A percentile compares a stretch with the other conserved stretches of the same genome.
These are phyloP conservation scores for Yponomeuta cagnagella DNA, from an alignment of 2,888 invertebrate species.

Conservation along the genomic window DNA sequence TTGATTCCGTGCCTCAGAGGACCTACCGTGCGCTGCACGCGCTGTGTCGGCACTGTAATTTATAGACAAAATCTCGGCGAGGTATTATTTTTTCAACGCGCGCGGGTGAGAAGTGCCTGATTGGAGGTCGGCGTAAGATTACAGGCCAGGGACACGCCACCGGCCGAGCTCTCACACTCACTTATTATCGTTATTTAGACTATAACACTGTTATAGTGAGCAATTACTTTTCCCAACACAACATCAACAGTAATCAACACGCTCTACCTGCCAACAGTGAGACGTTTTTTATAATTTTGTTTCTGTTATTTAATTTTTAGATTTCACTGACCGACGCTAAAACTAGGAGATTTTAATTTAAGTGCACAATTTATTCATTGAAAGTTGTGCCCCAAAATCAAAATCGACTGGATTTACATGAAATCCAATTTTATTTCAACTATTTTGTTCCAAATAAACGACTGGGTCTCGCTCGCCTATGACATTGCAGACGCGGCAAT, in stretches of 20 bases:
- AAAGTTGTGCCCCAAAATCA: too few relatives aligned
- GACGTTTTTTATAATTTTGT: background rate
- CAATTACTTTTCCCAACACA: slow-evolving; percentile 63
- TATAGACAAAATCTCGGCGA: slow-evolving; percentile 69
- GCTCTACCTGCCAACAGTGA: slow-evolving; percentile 3
- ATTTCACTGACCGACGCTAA: background rate
- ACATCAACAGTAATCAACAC: slow-evolving; percentile 19
- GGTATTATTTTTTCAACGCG: slow-evolving; percentile 75
- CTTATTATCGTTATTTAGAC: slow-evolving; percentile 67
- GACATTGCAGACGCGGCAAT: too few relatives aligned
- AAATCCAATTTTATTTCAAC: too few relatives aligned
- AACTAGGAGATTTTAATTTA: background rate
- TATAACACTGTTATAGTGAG: slow-evolving; percentile 66
- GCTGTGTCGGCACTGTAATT: slow-evolving; percentile 51
- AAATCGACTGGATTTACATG: too few relatives aligned
- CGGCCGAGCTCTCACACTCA: slow-evolving; percentile 59
- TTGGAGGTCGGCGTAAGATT: slow-evolving; percentile 70
- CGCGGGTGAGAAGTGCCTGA: slow-evolving; percentile 73
- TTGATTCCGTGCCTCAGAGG: slow-evolving; percentile 12
- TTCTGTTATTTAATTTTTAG: background rate
- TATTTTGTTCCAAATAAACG: too few relatives aligned
- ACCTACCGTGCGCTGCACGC: slow-evolving; percentile 15
- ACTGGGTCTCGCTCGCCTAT: too few relatives aligned
- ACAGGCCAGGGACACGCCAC: slow-evolving; percentile 68
- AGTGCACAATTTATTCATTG: too few relatives aligned